Conservation (phyloP, 2,888 invertebrate species). For the Sclerodermus sp. region DNA sequence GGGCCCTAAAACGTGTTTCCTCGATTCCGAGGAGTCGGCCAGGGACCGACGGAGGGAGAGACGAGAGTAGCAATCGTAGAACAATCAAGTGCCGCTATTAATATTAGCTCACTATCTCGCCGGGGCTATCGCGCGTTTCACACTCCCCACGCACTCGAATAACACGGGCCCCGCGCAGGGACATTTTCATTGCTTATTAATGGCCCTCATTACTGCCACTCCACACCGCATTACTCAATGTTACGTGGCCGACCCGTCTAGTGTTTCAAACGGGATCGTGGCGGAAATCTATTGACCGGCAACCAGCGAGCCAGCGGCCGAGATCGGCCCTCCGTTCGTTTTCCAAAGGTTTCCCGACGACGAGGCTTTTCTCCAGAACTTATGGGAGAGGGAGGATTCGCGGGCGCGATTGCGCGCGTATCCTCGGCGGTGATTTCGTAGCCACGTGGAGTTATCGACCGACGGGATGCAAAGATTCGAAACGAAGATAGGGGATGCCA, state of each 20-base stretch:
- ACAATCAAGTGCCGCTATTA: conserved; percentile 48
- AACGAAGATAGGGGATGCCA: background rate
- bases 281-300: conserved; percentile 34
- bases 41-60: too few relatives aligned
- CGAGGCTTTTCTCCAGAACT: too few relatives aligned
- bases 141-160: conserved; percentile 50
- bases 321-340: background rate
- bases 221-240: conserved; percentile 54
- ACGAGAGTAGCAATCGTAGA: conserved; percentile 13
- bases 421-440: too few relatives aligned
- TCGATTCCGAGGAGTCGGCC: background rate
- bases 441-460: too few relatives aligned
- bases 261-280: conserved; percentile 46
- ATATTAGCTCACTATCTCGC: conserved; percentile 48
- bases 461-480: too few relatives aligned
- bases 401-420: too few relatives aligned
- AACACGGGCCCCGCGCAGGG: conserved; percentile 48
- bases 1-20: background rate
- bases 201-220: conserved; percentile 51
- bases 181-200: conserved; percentile 56
- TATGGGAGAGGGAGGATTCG: too few relatives aligned
- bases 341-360: too few relatives aligned
- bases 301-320: background rate
- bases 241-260: conserved; percentile 43
- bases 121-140: conserved; percentile 46